These are phyloP conservation scores for Bradynema listronoti DNA, from an alignment of 1,140 invertebrate genomes.

Conservation along the genomic window DNA sequence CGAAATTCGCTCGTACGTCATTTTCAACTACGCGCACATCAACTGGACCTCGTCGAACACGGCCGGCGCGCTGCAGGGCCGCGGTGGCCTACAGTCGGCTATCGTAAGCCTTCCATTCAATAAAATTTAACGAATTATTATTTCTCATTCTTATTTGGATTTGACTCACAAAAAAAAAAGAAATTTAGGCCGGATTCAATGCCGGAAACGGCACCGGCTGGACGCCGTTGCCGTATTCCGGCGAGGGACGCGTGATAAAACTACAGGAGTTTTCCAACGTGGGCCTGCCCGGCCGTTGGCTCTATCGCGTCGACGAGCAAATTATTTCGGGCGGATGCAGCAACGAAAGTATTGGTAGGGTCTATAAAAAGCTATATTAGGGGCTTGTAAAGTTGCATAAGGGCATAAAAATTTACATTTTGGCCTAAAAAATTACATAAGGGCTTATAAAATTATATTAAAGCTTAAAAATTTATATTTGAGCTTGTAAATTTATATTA, in stretches of 20 bases:
- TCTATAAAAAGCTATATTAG: too few species aligned
- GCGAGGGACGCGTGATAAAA: conserved; percentile 40
- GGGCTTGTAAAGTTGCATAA: too few species aligned
- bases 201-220: conserved; percentile 77
- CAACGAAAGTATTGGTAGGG: conserved; percentile 39
- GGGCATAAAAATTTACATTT: too few species aligned
- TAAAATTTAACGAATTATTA: too few species aligned
- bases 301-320: conserved; percentile 87
- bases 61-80: conserved; percentile 65
- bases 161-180: background rate
- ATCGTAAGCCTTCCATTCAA: conserved; percentile 6
- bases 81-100: conserved; percentile 71
- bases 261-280: conserved; percentile 75
- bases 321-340: conserved; percentile 80
- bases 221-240: conserved; percentile 36
- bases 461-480: too few species aligned
- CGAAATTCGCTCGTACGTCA: conserved; percentile 83
- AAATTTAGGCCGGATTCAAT: conserved; percentile 78
- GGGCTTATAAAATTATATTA: too few species aligned
- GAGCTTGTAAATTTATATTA: too few species aligned
- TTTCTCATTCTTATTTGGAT: background rate
- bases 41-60: conserved; percentile 83
- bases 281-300: conserved; percentile 76
- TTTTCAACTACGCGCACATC: conserved; percentile 83
- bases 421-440: too few species aligned